Evolutionary conservation across 2,113 vertebrate genomes (phyloP), one percentile per base, ranked within the genome.

Genomic region (Ceratotherium simum): DNA sequence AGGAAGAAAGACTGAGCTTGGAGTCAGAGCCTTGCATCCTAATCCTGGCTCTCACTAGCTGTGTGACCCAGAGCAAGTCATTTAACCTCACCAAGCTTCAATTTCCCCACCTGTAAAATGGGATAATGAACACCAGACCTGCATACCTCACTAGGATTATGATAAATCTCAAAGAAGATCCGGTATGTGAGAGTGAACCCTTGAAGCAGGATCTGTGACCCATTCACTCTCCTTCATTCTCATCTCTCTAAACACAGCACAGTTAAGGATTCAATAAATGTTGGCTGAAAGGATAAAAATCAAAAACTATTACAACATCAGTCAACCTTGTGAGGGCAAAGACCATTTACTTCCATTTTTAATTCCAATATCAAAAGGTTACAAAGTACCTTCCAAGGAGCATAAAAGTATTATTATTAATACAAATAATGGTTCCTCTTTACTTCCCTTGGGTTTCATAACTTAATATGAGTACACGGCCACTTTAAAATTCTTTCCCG

Each of bases 401-500:
- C 2, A 0, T 8, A 46, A 31, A n/a, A 58, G 1, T 33, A 33
- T 70, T 82, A 25, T 80, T 64, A n/a, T 69, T 72, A 72, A 69
- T n/a, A 62, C 23, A 84, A 48, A 87, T 33, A 80, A 60, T 39
- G 54, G 29, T 46, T 93, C 58, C 79, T 90, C 78, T 82, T 90
- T 81, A 25, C 76, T 95, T 81, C 65, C 79, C 81, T 76, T 72
- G 54, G 62, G 94, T 94, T 93, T 96, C n/a, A 65, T 65, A 88
- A 62, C 70, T 88, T 89, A 90, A 89, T 84, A 18, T 39, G 70
- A 96, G 65, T 25, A 78, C 58, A 73, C 64, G 83, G 42, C 83
- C 82, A 48, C 90, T 92, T 91, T 90, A 89, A 92, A 90, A 92
- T 65, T 69, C 81, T 83, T 93, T 93, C 65, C 88, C 65, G 2